Percentiles rank a stretch among this genome's conserved stretches.
phyloP scores from a whole-genome alignment of 1,140 invertebrate genomes.

The Philopotamus ludificatus region DNA sequence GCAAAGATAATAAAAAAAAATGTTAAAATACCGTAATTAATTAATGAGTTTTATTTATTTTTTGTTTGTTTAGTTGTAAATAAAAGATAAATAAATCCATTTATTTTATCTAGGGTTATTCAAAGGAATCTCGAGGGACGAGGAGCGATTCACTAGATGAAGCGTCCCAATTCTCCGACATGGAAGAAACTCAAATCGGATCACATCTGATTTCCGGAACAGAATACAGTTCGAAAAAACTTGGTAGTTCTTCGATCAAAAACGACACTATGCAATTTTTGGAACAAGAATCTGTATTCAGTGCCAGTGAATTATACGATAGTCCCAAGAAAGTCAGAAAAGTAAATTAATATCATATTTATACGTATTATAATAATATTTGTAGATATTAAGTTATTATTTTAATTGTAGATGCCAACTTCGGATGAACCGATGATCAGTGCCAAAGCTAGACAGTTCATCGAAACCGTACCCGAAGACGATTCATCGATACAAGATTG shows the following conservation, averaged over 20 bases:
- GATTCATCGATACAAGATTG: slow-evolving; percentile 55
- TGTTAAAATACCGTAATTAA: too few relatives aligned
- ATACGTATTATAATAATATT: not conserved
- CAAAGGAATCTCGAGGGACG: slow-evolving; percentile 50
- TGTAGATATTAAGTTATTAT: not conserved
- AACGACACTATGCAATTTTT: slow-evolving; percentile 34
- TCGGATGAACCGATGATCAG: slow-evolving; percentile 49
- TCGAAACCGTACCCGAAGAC: slow-evolving; percentile 57
- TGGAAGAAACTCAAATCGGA: slow-evolving; percentile 53
- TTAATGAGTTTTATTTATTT: not conserved
- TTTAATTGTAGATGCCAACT: slow-evolving; percentile 1
- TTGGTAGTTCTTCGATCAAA: slow-evolving; percentile 11
- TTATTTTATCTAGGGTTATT: slow-evolving; percentile 48
- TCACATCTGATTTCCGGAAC: not conserved
- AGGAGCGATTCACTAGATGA: slow-evolving; percentile 56
- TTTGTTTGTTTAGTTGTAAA: not conserved
- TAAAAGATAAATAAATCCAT: not conserved
- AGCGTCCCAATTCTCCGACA: slow-evolving; percentile 56
- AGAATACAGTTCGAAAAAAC: not conserved
- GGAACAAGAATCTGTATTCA: slow-evolving; percentile 34
- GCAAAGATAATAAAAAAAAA: too few relatives aligned
- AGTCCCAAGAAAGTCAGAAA: slow-evolving; percentile 22
- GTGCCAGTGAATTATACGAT: slow-evolving; percentile 28
- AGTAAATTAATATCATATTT: not conserved
- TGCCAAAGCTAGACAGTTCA: slow-evolving; percentile 56